Base-by-base conservation (phyloP, 2,113 vertebrate species). In the Callionymus lyra region DNA sequence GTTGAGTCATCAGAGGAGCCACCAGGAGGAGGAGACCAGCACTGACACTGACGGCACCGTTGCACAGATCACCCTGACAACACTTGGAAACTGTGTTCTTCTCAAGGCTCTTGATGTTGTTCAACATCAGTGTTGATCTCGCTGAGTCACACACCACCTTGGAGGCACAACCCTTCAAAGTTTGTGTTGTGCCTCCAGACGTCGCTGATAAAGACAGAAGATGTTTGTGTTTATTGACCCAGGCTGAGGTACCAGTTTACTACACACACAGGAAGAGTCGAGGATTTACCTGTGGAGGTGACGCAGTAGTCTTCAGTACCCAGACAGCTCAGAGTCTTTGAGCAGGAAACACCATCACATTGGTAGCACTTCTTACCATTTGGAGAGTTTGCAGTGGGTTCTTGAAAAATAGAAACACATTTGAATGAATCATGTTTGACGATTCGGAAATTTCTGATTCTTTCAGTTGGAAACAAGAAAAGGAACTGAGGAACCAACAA, bases 281-380 rank as follows among this genome's bases (percentile, higher is more conserved):
- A 27, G 21, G 21, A 27, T 8, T 27, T 4, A 27, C 81, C 6
- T 65, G 6, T 15, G 27, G 52, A 0, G 21, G 50, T 14, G 17
- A 77, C 9, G 51, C 81, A 84, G 41, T 17, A 5, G 21, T 77
- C 56, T 47, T 83, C 64, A 9, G 21, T 2, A 6, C 68, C 63
- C 6, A 34, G 19, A 15, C 81, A 83, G 14, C 31, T 41, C 1
- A 76, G 1, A 14, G 21, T 59, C 5, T 0, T 9, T 0, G 4
- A 50, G 59, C 77, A 82, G 0, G 1, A 2, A 6, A 31, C 0
- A 5, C 11, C 55, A 3, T 51, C 12, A 35, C 77, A 80, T 2
- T 1, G 1, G n/a, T 17, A 80, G 41, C 82, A 82, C 43, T 43
- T 66, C 12, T 32, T 65, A 6, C 77, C 74, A 59, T 78, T 82